Base-by-base conservation (phyloP, 2,797 vertebrate species). In the Chiropotes sagulatus region DNA sequence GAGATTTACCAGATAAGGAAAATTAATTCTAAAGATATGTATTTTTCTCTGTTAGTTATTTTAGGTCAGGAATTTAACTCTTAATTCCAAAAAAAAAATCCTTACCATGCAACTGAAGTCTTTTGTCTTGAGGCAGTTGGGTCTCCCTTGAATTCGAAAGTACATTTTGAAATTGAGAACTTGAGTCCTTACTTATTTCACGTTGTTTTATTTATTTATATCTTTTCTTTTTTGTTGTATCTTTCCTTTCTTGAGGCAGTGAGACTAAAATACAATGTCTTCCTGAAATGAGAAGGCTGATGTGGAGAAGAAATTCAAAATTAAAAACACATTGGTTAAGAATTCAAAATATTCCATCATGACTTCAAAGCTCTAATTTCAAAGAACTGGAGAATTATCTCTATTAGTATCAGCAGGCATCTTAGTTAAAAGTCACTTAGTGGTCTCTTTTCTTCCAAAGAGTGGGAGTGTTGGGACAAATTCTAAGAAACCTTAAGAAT, bases 101-200 rank as follows among this genome's bases (percentile, higher is more conserved):
- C 36, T 48, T 58, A 67, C 1, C 14, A 26, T 26, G 10, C 44
- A 67, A 52, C 4, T 58, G 17, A 61, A 64, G 14, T 1, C 9
- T 86, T 93, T 96, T 85, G 28, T 72, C 20, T 64, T 15, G 50
- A 88, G 5, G 46, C 2, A 41, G 0, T 46, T 81, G 11, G 33
- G 24, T 89, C 6, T 89, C 33, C 41, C 46, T 94, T 85, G 30
- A 94, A 92, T 84, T 93, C 19, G 61, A 87, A 94, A 90, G 30
- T 44, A 41, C 39, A 58, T 52, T 87, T 52, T 67, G 64, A 89
- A 97, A 87, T 80, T 76, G 28, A 89, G 41, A 91, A 83, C 19
- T 5, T 2, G n/a, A 75, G 28, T 36, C 15, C 30, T 58, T 5
- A 46, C 3, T 33, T 92, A 30, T 70, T 82, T 73, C 20, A 64